Conservation (phyloP, 2,888 invertebrate species). For the Eristalis arbustorum region DNA sequence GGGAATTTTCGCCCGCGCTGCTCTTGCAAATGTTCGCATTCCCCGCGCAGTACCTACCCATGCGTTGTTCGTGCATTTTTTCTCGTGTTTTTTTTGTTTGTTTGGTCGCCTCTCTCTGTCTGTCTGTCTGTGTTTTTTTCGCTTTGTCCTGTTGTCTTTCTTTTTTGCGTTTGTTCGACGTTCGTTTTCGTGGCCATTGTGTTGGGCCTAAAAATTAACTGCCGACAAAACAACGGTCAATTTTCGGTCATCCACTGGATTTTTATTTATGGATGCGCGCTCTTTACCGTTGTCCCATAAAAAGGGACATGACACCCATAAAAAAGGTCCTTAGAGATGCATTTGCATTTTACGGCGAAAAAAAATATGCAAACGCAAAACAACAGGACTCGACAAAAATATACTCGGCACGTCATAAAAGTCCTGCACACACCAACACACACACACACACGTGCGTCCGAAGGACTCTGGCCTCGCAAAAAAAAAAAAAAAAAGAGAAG, state of each 20-base stretch:
- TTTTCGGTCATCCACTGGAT: constrained; percentile 68
- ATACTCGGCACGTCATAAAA: constrained; percentile 8
- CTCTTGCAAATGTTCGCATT: constrained; percentile 34
- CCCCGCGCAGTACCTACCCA: constrained; percentile 3
- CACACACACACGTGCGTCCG: not conserved
- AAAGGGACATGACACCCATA: constrained; percentile 48
- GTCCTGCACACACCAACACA: not conserved
- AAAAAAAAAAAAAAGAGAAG: constrained; percentile 33
- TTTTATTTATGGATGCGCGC: constrained; percentile 64
- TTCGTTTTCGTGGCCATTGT: constrained; percentile 36
- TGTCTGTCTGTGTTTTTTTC: not conserved
- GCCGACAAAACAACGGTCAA: constrained; percentile 65
- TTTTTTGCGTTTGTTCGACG: not conserved
- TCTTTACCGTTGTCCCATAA: constrained; percentile 40
- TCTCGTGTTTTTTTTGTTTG: not conserved
- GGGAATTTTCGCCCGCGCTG: constrained; percentile 16
- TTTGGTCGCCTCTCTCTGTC: constrained; percentile 29
- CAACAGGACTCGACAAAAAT: constrained; percentile 27
- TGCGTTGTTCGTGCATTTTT: constrained; percentile 3
- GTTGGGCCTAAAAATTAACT: constrained; percentile 51
- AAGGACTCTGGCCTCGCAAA: not conserved
- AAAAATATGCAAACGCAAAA: constrained; percentile 59
- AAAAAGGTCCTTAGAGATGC: constrained; percentile 70
- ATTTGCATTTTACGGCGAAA: constrained; percentile 66
- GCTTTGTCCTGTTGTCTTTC: not conserved